Base-by-base conservation (phyloP, 1,140 invertebrate genomes). In the Rhopalosiphum maidis region DNA sequence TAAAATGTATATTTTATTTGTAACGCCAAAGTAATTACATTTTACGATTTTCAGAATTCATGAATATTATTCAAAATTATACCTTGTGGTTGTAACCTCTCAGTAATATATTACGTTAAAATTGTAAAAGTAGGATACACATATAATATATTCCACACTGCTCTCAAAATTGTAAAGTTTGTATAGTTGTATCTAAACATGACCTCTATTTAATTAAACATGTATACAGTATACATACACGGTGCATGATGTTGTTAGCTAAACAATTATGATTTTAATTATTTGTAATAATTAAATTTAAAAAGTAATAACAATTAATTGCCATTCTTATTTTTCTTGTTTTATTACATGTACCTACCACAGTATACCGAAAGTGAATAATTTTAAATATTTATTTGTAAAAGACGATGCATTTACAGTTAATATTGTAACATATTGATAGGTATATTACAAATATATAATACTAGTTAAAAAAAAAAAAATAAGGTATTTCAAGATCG, bases 171-270 rank as follows among this genome's bases (percentile, higher is more conserved):
- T n/a, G n/a, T n/a, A 77, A 77, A 77, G n/a, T n/a, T n/a, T n/a
- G n/a, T n/a, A n/a, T n/a, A n/a, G n/a, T 7, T 35, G 5, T 77
- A 77, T 77, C 60, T 77, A 77, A n/a, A 35, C 30, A 77, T 35
- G 60, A 77, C 60, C 60, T 77, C 60, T n/a, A n/a, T 77, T 77
- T n/a, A 77, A 77, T 77, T 77, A 77, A 77, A 77, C n/a, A 77
- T n/a, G 6, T n/a, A 18, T n/a, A n/a, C 1, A 5, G 30, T 68
- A 15, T n/a, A n/a, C n/a, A n/a, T n/a, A n/a, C 30, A 77, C 30
- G 30, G 1, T n/a, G 30, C 30, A n/a, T 11, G 30, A 18, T n/a
- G 30, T n/a, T n/a, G 60, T n/a, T 60, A 25, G 15, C 4, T n/a
- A 25, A 18, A 68, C 30, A 68, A 68, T 68, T n/a, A 68, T 68